Conservation (phyloP, 2,113 vertebrate genomes). For the Austrofundulus limnaeus region DNA sequence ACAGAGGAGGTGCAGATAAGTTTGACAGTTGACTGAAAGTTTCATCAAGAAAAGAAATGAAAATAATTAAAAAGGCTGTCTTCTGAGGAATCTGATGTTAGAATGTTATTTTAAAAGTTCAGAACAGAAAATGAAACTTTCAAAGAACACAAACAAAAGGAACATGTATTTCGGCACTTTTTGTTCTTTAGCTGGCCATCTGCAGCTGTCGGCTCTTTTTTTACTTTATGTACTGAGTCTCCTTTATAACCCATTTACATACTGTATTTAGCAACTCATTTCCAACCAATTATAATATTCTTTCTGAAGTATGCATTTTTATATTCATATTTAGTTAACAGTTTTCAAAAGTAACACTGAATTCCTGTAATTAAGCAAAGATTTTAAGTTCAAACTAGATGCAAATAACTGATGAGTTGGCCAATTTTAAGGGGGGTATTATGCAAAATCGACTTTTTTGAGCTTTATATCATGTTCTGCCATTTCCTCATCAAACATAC, state of each 20-base stretch:
- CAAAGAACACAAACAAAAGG: background rate
- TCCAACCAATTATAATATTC: conserved; percentile 14
- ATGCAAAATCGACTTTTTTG: too few relatives aligned
- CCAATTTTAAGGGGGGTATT: too few relatives aligned
- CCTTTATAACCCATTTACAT: conserved; percentile 9
- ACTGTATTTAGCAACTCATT: conserved; percentile 9
- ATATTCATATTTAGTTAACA: background rate
- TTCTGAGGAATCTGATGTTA: conserved; percentile 9
- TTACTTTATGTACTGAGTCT: background rate
- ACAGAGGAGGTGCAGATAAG: conserved; percentile 83
- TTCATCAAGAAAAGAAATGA: conserved; percentile 29
- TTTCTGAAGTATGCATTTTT: conserved; percentile 1
- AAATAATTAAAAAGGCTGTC: conserved; percentile 10
- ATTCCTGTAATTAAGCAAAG: conserved; percentile 6
- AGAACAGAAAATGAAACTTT: conserved; percentile 1
- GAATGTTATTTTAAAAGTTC: conserved; percentile 17
- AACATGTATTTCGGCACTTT: background rate
- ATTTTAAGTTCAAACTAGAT: conserved; percentile 1
- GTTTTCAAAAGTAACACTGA: conserved; percentile 6
- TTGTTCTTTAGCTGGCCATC: background rate
- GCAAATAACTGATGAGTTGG: too few relatives aligned
- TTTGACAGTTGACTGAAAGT: conserved; percentile 34
- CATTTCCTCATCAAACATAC: too few relatives aligned
- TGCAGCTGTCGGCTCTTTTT: background rate
- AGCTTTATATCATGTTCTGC: too few relatives aligned